Base-by-base conservation (phyloP, 37 sponge, comb jelly and placozoan species). In the Ephydatia muelleri region DNA sequence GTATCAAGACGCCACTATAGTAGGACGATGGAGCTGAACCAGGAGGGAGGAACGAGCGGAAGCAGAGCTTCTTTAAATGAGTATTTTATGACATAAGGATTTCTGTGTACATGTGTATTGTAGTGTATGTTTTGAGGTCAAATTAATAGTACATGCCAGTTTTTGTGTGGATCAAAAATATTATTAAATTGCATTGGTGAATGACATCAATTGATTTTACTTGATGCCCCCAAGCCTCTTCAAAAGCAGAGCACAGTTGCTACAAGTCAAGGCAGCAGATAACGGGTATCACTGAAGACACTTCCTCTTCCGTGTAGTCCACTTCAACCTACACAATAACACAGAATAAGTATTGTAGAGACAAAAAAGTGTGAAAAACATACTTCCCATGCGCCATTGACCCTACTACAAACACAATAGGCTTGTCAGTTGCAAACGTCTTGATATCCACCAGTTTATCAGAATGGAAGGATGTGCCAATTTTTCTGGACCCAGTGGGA, bases 371-470 rank as follows among this genome's bases (percentile, higher is more conserved):
- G n/a, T n/a, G n/a, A n/a, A n/a, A n/a, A 0, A 68, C 73, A 73
- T 23, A 97, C 98, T 91, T 90, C 13, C 99, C 99, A 87, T 97
- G 97, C 38, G 99, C 99, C 92, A 97, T 93, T 26, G 99, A 94
- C 38, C 99, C 99, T 36, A 99, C 79, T 37, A 97, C 96, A 88
- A 99, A 95, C 70, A 99, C 99, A 67, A 95, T 43, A 19, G 99
- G 97, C 67, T 93, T 70, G 75, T 97, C 94, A 40, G 84, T 73
- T 19, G 91, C 96, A 85, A 87, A 89, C 9, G 84, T 88, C 28
- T 76, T 80, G 12, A 94, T 72, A 31, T 93, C 95, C 30, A 97
- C 93, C 38, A 93, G 81, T 71, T 91, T 78, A 27, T 97, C 94
- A 71, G 97, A 76, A 84, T 88, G 84, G 72, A 82, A 95, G 8